A percentile compares a stretch with the other conserved stretches of the same genome.
Evolutionary conservation across 1,140 invertebrate genomes (phyloP).

Genomic region (Anoplolepis gracilipes): DNA sequence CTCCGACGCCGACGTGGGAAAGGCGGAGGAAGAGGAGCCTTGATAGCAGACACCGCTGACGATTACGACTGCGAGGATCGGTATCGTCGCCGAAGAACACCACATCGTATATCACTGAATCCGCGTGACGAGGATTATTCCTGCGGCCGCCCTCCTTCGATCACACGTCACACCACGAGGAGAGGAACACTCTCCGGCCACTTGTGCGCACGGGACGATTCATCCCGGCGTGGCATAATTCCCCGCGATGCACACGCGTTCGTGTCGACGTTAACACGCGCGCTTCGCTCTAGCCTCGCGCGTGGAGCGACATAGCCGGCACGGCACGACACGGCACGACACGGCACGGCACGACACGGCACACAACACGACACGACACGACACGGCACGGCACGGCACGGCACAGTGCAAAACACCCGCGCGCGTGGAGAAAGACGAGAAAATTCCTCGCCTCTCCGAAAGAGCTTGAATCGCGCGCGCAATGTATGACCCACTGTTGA

Average conservation of each 20-base stretch:
- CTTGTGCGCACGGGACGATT: slow-evolving; percentile 56
- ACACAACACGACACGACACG: neutral
- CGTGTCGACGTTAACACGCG: slow-evolving; percentile 30
- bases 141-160: slow-evolving; percentile 58
- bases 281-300: neutral
- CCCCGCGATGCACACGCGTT: slow-evolving; percentile 30
- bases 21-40: slow-evolving; percentile 54
- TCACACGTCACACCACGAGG: slow-evolving; percentile 80
- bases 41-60: slow-evolving; percentile 75
- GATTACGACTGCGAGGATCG: slow-evolving; percentile 72
- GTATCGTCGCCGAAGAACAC: slow-evolving; percentile 77
- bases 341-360: neutral
- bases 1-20: slow-evolving; percentile 42
- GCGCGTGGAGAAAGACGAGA: neutral
- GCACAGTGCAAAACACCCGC: neutral
- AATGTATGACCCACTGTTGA: slow-evolving; percentile 42
- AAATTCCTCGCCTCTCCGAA: neutral
- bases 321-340: neutral
- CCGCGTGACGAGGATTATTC: slow-evolving; percentile 65
- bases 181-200: slow-evolving; percentile 56
- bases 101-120: slow-evolving; percentile 81
- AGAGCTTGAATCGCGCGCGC: slow-evolving; percentile 12
- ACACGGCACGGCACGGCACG: neutral
- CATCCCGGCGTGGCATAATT: slow-evolving; percentile 39
- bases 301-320: neutral